Evolutionary conservation across 2,113 vertebrate species (phyloP).

Genomic region (Ovis canadensis): DNA sequence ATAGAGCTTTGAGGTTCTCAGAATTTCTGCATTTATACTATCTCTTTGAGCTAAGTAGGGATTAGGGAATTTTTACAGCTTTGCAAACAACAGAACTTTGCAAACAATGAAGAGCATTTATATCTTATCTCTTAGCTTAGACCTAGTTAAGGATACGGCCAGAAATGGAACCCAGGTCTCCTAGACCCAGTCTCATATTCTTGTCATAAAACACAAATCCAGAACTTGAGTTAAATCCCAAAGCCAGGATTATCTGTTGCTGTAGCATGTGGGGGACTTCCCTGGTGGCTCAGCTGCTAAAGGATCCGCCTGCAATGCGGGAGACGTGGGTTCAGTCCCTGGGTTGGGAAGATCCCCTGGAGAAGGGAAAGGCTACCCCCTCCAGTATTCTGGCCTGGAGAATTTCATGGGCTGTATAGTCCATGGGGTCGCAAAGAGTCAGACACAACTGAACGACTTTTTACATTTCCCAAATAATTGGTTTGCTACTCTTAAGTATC

Average conservation of each 20-base stretch:
- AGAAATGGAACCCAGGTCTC: background rate
- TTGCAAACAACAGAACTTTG: background rate
- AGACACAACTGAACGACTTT: background rate
- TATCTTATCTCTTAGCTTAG: background rate
- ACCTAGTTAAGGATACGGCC: background rate
- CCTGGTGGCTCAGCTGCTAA: background rate
- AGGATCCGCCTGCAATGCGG: background rate
- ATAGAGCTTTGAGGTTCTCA: background rate
- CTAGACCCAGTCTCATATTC: background rate
- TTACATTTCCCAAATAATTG: background rate
- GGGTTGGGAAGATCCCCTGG: background rate
- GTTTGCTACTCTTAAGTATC: background rate
- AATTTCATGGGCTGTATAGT: background rate
- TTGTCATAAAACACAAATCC: background rate
- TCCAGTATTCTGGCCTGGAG: background rate
- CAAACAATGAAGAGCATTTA: background rate
- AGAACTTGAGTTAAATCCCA: background rate
- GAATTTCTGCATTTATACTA: background rate
- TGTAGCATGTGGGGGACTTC: background rate
- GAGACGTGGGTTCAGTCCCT: background rate
- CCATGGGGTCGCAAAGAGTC: background rate
- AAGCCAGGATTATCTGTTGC: background rate
- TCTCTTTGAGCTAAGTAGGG: background rate
- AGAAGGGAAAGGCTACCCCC: background rate
- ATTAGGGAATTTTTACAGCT: background rate